Evolutionary conservation across 2,113 vertebrate species (phyloP).

Genomic region (Isichthys henryi): DNA sequence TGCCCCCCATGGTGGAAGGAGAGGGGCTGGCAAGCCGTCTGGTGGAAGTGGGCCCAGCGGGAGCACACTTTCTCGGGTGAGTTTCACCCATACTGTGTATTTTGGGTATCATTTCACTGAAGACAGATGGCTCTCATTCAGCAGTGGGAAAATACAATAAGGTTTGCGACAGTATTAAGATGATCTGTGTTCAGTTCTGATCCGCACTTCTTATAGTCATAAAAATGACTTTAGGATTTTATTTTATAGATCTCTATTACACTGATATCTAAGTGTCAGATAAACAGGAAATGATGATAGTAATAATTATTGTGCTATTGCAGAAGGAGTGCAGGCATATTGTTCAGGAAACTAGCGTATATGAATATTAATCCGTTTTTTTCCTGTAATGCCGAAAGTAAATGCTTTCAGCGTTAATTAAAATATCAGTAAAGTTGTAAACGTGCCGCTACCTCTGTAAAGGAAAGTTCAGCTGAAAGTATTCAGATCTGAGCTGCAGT

Average conservation of each 20-base stretch:
- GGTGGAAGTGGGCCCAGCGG: constrained; percentile 94
- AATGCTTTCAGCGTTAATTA: neutral
- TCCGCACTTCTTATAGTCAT: neutral
- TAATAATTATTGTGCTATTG: neutral
- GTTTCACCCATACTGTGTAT: constrained; percentile 27
- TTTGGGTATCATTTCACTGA: neutral
- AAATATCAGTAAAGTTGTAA: neutral
- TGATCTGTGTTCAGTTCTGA: neutral
- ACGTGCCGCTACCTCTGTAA: neutral
- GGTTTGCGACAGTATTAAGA: neutral
- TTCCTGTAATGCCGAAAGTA: neutral
- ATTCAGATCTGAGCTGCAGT: neutral
- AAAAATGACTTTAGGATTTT: neutral
- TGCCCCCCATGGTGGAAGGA: constrained; percentile 97
- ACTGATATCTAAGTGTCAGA: neutral
- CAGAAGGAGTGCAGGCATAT: neutral
- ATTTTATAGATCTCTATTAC: neutral
- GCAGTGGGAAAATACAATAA: neutral
- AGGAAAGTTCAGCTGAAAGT: neutral
- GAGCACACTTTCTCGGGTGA: constrained; percentile 97
- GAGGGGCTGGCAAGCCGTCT: constrained; percentile 92
- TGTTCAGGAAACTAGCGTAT: neutral
- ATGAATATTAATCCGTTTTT: neutral
- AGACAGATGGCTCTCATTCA: neutral
- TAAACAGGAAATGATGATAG: neutral